Evolutionary conservation across 1,140 invertebrate species (phyloP).

Genomic region (Drosophila kepulauana): DNA sequence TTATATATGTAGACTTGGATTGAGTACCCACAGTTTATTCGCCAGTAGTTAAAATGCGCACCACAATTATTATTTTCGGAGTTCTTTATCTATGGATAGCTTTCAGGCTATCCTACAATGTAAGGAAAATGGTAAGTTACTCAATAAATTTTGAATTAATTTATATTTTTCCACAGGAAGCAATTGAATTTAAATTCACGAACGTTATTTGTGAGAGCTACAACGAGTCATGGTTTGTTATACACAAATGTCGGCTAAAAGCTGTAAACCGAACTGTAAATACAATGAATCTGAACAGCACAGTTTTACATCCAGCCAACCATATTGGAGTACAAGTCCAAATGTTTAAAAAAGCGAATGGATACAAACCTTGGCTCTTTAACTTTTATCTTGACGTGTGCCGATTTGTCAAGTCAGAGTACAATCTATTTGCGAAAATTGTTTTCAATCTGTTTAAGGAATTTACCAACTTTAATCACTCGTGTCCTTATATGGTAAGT

Average conservation of each 20-base stretch:
- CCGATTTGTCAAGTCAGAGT: not conserved
- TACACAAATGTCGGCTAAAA: constrained; percentile 27
- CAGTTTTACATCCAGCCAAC: constrained; percentile 17
- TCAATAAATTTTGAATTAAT: not conserved
- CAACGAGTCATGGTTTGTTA: constrained; percentile 37
- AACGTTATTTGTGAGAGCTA: constrained; percentile 26
- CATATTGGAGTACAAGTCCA: not conserved
- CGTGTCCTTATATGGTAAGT: constrained; percentile 41
- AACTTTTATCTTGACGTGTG: constrained; percentile 17
- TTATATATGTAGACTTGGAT: not conserved
- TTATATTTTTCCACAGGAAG: constrained; percentile 9
- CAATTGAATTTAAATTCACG: constrained; percentile 28
- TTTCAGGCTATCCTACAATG: not conserved
- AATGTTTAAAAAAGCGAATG: constrained; percentile 28
- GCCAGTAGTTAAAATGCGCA: not conserved
- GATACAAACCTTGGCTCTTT: constrained; percentile 42
- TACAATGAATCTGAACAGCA: constrained; percentile 9
- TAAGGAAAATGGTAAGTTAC: not conserved
- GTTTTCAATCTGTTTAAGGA: constrained; percentile 33
- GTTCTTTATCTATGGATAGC: not conserved
- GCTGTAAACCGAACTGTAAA: constrained; percentile 28
- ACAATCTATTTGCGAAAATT: constrained; percentile 7
- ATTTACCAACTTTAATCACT: constrained; percentile 43
- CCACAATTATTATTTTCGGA: not conserved
- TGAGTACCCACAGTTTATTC: not conserved